These are phyloP conservation scores for Abramis brama DNA, from an alignment of 2,113 vertebrate species.

Conservation along the genomic window DNA sequence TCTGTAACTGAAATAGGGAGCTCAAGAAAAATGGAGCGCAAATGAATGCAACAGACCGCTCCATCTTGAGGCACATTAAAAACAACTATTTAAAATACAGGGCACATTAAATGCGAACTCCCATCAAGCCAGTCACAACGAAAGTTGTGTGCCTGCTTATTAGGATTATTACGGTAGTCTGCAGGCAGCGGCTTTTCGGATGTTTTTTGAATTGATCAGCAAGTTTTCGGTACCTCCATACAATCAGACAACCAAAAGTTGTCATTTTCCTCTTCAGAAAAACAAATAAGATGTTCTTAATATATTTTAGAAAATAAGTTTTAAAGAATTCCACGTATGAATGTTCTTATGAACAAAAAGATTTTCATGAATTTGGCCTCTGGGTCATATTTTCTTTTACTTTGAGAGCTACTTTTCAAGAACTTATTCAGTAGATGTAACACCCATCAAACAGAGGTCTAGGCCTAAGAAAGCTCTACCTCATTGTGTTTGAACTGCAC, in stretches of 20 bases:
- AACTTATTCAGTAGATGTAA: background rate
- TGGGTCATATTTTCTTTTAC: background rate
- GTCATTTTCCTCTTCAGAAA: too few species aligned
- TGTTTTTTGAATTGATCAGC: background rate
- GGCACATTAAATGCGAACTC: background rate
- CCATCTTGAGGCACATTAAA: too few species aligned
- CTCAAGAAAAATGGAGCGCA: too few species aligned
- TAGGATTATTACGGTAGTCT: background rate
- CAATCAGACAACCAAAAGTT: background rate
- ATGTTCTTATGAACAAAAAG: too few species aligned
- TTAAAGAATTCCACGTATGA: too few species aligned
- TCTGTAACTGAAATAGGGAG: too few species aligned
- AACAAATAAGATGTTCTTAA: too few species aligned
- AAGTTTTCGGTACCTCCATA: background rate
- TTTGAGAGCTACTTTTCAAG: background rate
- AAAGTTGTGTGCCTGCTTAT: background rate
- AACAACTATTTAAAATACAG: too few species aligned
- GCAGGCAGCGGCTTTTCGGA: background rate
- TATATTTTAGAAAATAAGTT: too few species aligned
- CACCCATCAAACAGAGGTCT: background rate
- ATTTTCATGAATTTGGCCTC: background rate
- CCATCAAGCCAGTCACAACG: background rate
- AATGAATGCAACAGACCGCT: too few species aligned
- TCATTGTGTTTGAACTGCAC: conserved; percentile 11
- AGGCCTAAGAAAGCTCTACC: background rate